Percentiles rank a stretch among this genome's conserved stretches.
Evolutionary conservation across 2,113 vertebrate genomes (phyloP).

Genomic region (Oophaga pumilio): DNA sequence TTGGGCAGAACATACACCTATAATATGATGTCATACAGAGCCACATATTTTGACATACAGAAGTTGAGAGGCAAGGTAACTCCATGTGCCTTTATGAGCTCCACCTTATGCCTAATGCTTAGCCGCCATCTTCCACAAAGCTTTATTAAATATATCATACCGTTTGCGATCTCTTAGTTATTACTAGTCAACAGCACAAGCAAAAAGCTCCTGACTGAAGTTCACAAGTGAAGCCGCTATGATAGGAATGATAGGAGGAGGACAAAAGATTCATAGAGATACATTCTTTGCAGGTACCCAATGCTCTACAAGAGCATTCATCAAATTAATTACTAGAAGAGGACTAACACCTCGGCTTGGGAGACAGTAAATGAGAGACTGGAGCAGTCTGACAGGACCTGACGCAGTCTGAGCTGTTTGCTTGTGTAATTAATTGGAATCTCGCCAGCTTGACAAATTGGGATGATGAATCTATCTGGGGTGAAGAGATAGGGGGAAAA

Average conservation of each 20-base stretch:
- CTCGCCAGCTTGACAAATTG: conserved; percentile 99
- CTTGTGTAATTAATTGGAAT: conserved; percentile 98
- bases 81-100: neutral
- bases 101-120: neutral
- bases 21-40: no score
- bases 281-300: conserved; percentile 78
- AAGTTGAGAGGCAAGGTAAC: neutral
- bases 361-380: conserved; percentile 93
- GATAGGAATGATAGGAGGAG: conserved; percentile 70
- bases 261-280: conserved; percentile 80
- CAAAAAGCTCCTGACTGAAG: conserved; percentile 93
- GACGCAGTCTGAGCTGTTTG: conserved; percentile 81
- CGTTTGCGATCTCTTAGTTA: neutral
- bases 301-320: conserved; percentile 85
- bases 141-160: neutral
- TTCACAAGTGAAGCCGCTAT: conserved; percentile 71
- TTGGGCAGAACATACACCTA: no score
- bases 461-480: conserved; percentile 99
- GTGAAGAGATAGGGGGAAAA: conserved; percentile 89
- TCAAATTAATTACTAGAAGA: conserved; percentile 94
- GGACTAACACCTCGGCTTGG: conserved; percentile 93
- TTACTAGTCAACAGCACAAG: conserved; percentile 51
- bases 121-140: neutral
- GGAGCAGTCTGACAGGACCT: conserved; percentile 90
- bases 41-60: no score